Conservation (phyloP, 2,888 invertebrate genomes). For the Loripinus fragilis region DNA sequence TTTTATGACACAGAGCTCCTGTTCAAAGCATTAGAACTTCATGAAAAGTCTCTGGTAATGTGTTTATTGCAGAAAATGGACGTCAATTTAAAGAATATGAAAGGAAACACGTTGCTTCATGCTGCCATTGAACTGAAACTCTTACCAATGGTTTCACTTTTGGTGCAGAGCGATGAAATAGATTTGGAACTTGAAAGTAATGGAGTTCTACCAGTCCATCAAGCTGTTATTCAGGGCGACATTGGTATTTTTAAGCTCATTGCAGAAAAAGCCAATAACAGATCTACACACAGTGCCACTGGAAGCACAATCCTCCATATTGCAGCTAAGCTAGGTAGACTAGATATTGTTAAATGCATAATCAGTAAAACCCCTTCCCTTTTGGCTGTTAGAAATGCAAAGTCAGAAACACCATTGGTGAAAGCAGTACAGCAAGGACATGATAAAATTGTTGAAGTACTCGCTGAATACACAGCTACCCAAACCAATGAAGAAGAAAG, state of each 20-base stretch:
- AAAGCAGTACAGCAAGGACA: background rate
- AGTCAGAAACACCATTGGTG: background rate
- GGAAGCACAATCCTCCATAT: background rate
- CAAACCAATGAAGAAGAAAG: background rate
- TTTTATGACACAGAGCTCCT: background rate
- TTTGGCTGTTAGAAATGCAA: background rate
- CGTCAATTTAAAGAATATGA: background rate
- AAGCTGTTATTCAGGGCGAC: background rate
- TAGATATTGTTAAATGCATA: background rate
- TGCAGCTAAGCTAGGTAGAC: background rate
- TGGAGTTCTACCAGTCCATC: background rate
- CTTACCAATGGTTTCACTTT: background rate
- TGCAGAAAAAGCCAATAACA: background rate
- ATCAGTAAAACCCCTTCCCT: background rate
- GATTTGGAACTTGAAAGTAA: constrained; percentile 5
- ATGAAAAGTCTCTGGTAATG: constrained; percentile 1
- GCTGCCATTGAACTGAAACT: background rate
- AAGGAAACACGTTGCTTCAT: background rate
- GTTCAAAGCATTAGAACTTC: constrained; percentile 2
- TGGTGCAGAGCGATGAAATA: background rate
- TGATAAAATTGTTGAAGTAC: background rate
- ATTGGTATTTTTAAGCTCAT: background rate
- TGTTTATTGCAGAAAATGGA: background rate
- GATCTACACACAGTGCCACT: background rate
- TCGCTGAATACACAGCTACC: background rate